Conservation (phyloP, 2,797 vertebrate genomes). For the Staurois parvus region DNA sequence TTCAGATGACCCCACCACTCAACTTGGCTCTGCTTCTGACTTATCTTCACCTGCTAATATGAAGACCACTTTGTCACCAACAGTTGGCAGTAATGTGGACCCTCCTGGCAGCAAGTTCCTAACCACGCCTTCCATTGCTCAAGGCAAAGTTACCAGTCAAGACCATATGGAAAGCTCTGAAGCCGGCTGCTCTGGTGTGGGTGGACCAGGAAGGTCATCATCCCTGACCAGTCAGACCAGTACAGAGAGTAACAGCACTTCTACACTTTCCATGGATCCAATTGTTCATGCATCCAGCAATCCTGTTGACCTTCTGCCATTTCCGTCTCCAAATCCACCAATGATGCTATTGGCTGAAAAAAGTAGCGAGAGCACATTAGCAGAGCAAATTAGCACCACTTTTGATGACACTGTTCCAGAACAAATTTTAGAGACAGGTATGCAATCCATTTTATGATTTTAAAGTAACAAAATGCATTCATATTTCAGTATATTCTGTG, state of each 20-base stretch:
- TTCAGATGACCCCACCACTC: conserved; percentile 73
- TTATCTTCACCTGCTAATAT: conserved; percentile 75
- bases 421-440: conserved; percentile 21
- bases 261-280: conserved; percentile 63
- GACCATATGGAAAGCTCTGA: conserved; percentile 9
- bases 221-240: conserved; percentile 70
- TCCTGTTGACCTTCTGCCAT: conserved; percentile 7
- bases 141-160: conserved; percentile 81
- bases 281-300: neutral
- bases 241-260: conserved; percentile 66
- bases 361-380: neutral
- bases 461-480: neutral
- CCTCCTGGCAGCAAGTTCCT: conserved; percentile 78
- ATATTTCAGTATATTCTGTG: no score
- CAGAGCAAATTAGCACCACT: conserved; percentile 26
- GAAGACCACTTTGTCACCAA: conserved; percentile 78
- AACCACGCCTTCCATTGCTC: conserved; percentile 81
- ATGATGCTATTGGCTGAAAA: neutral
- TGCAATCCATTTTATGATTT: neutral
- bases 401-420: conserved; percentile 33
- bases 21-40: conserved; percentile 63
- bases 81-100: conserved; percentile 84
- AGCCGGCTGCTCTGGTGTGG: conserved; percentile 66
- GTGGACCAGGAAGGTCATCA: conserved; percentile 69
- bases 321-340: neutral